Conservation (phyloP, 2,888 invertebrate genomes). For the Oxyteleia sp. region DNA sequence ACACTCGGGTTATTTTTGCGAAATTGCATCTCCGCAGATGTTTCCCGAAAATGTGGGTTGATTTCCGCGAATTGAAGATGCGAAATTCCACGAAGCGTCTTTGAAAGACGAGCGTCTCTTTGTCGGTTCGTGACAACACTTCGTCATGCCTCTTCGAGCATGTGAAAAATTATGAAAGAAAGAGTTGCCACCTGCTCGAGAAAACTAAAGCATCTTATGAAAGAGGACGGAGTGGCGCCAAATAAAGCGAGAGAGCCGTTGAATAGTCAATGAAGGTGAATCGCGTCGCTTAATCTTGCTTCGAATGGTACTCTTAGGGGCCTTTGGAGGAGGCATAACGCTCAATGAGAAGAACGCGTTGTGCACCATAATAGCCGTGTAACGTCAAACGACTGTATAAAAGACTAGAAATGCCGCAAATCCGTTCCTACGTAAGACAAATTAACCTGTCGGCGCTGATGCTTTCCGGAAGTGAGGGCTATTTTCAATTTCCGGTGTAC, state of each 20-base stretch:
- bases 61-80: constrained; percentile 23
- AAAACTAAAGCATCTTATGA: constrained; percentile 41
- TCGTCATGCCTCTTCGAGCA: constrained; percentile 62
- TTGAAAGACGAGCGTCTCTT: constrained; percentile 16
- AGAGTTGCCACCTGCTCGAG: constrained; percentile 62
- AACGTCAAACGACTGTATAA: constrained; percentile 39
- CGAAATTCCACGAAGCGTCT: constrained; percentile 31
- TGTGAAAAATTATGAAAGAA: constrained; percentile 43
- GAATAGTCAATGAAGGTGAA: constrained; percentile 80
- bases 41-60: too few species aligned
- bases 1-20: too few species aligned
- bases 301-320: constrained; percentile 75
- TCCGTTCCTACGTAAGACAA: constrained; percentile 51
- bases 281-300: constrained; percentile 79
- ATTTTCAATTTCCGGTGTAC: constrained; percentile 32
- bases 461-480: constrained; percentile 16
- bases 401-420: constrained; percentile 50
- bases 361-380: constrained; percentile 46
- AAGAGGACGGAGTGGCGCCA: constrained; percentile 74
- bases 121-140: constrained; percentile 62
- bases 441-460: constrained; percentile 53
- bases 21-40: too few species aligned
- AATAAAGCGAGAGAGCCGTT: constrained; percentile 77
- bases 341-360: constrained; percentile 64
- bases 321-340: constrained; percentile 53